phyloP scores from a whole-genome alignment of 2,888 invertebrate species.

The Phyllotreta striolata region DNA sequence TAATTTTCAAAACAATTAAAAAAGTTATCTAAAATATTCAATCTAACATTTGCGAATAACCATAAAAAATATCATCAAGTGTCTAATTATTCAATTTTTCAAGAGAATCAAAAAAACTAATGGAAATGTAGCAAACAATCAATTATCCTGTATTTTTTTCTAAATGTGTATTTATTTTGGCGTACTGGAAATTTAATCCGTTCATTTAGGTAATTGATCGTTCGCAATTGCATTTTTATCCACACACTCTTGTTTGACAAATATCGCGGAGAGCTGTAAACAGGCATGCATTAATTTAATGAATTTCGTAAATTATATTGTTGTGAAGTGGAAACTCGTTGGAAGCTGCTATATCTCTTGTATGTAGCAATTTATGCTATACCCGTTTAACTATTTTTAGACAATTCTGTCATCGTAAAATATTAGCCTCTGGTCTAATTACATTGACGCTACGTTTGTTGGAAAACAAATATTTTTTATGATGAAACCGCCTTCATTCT shows the following conservation, averaged over 20 bases:
- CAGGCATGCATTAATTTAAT: conserved; percentile 46
- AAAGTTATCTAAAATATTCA: too few relatives aligned
- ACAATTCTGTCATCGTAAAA: conserved; percentile 16
- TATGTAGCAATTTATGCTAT: conserved; percentile 33
- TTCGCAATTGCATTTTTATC: conserved; percentile 44
- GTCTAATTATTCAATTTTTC: too few relatives aligned
- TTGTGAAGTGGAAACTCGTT: conserved; percentile 37
- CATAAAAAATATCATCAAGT: too few relatives aligned
- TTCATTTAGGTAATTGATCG: conserved; percentile 47
- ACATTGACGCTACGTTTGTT: neutral
- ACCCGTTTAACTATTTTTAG: conserved; percentile 26
- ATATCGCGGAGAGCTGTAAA: conserved; percentile 43
- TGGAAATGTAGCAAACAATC: neutral
- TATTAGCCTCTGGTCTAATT: conserved; percentile 12
- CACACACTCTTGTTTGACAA: conserved; percentile 42
- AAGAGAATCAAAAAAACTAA: neutral
- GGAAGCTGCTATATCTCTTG: conserved; percentile 35
- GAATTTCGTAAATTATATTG: conserved; percentile 44
- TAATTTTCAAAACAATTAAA: conserved; percentile 11
- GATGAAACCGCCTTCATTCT: too few relatives aligned
- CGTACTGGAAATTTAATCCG: conserved; percentile 36
- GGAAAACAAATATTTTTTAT: too few relatives aligned
- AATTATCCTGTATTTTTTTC: conserved; percentile 1
- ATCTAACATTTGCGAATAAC: too few relatives aligned
- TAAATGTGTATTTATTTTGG: conserved; percentile 15